phyloP scores from a whole-genome alignment of 1,140 invertebrate species.

The Melanaphis sacchari region DNA sequence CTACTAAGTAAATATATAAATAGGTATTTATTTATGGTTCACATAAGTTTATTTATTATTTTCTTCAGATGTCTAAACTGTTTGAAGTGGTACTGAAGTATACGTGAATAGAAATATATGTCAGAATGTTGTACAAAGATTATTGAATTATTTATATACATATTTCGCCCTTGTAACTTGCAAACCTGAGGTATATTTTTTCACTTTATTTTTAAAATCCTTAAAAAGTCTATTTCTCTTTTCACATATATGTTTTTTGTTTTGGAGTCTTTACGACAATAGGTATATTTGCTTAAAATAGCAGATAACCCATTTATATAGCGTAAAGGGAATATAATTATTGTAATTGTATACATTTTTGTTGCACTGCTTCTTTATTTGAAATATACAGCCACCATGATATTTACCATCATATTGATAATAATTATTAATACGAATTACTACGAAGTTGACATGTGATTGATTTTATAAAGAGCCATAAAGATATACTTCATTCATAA shows the following conservation, averaged over 20 bases:
- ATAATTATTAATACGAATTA: too few species aligned
- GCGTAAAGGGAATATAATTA: background rate
- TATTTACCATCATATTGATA: background rate
- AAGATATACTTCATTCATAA: too few species aligned
- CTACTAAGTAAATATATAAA: background rate
- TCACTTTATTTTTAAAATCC: background rate
- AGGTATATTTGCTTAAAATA: background rate
- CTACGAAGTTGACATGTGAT: too few species aligned
- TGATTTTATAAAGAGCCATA: too few species aligned
- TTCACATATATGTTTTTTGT: background rate
- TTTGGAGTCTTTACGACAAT: background rate
- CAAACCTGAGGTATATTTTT: background rate
- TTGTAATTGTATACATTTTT: background rate
- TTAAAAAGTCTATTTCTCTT: background rate
- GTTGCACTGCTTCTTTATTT: background rate
- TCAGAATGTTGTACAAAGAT: background rate
- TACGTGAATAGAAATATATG: background rate
- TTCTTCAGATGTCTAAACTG: background rate
- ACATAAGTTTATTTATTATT: background rate
- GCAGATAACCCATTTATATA: background rate
- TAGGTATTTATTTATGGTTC: background rate
- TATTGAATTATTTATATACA: background rate
- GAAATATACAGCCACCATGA: background rate
- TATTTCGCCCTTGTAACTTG: background rate
- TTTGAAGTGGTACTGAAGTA: background rate